phyloP scores from a whole-genome alignment of 92 coral and sea anemone genomes.

The Phenganax marumi region DNA sequence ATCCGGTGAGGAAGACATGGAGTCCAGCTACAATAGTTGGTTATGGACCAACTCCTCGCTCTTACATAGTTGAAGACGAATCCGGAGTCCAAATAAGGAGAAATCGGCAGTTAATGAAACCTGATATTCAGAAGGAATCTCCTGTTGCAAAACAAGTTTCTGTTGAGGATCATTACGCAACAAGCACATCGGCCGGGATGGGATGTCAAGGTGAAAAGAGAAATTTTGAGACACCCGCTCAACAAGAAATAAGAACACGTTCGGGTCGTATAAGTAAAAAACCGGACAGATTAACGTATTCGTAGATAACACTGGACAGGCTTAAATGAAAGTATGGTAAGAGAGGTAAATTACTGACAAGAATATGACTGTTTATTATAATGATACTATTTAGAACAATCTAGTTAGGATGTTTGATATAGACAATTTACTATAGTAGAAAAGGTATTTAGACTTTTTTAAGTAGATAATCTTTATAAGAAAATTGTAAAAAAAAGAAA shows the following conservation, averaged over 20 bases:
- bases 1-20: conserved; percentile 18
- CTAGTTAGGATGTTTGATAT: too few relatives aligned
- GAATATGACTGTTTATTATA: not conserved
- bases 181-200: not conserved
- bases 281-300: conserved; percentile 14
- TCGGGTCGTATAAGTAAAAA: not conserved
- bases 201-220: not conserved
- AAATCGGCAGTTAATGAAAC: conserved; percentile 4
- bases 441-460: too few relatives aligned
- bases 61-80: conserved; percentile 18
- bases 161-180: not conserved
- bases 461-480: not conserved
- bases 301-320: not conserved
- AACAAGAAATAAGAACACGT: not conserved
- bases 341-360: not conserved
- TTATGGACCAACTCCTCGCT: conserved; percentile 38
- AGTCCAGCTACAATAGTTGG: conserved; percentile 28
- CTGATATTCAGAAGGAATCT: conserved; percentile 5
- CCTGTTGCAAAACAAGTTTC: not conserved
- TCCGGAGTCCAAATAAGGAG: not conserved
- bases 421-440: too few relatives aligned
- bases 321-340: not conserved
- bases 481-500: not conserved
- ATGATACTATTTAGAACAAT: not conserved
- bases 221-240: not conserved